Evolutionary conservation across 2,113 vertebrate genomes (phyloP).

Genomic region (Ophiodon elongatus): DNA sequence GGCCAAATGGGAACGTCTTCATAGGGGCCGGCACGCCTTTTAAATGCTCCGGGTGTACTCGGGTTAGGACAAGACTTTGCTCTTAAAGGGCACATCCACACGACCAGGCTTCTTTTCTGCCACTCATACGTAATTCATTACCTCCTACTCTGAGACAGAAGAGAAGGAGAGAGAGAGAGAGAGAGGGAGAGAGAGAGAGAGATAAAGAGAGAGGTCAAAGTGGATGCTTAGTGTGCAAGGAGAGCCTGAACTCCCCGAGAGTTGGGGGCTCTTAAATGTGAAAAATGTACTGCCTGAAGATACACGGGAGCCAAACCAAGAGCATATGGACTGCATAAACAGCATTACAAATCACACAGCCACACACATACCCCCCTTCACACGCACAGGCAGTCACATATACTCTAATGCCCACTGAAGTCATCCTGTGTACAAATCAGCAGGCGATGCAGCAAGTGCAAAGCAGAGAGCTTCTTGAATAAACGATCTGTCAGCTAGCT

Average conservation of each 20-base stretch:
- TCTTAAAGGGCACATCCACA: constrained; percentile 74
- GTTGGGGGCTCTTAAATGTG: constrained; percentile 71
- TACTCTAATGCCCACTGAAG: constrained; percentile 42
- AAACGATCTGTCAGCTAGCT: constrained; percentile 69
- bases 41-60: constrained; percentile 49
- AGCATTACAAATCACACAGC: constrained; percentile 67
- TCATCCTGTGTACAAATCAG: constrained; percentile 68
- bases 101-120: constrained; percentile 48
- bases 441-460: constrained; percentile 47
- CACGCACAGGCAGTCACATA: constrained; percentile 19
- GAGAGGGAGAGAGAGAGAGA: constrained; percentile 2
- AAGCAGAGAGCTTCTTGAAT: constrained; percentile 55
- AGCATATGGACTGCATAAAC: constrained; percentile 78
- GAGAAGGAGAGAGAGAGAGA: not conserved
- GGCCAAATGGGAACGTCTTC: constrained; percentile 39
- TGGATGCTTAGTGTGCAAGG: constrained; percentile 40
- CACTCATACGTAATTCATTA: constrained; percentile 80
- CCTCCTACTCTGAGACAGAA: constrained; percentile 59
- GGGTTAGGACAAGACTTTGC: constrained; percentile 77
- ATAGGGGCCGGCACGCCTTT: constrained; percentile 34
- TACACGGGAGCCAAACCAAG: constrained; percentile 58
- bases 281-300: constrained; percentile 72
- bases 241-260: constrained; percentile 52
- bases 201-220: constrained; percentile 10
- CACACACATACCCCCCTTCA: constrained; percentile 8